Base-by-base conservation (phyloP, 2,888 invertebrate species). In the Drosophila tripunctata region DNA sequence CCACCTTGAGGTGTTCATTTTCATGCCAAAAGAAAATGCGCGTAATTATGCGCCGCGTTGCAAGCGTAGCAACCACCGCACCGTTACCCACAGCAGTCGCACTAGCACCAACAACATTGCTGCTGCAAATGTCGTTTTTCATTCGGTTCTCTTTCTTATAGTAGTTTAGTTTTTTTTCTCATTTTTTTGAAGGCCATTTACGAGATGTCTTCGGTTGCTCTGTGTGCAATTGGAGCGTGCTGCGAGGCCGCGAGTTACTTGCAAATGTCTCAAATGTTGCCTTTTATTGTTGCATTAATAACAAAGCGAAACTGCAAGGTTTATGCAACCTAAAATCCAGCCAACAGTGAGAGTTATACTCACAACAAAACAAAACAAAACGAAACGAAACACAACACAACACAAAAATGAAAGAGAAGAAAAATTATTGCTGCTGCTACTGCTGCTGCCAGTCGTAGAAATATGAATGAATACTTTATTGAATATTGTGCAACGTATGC, bases 1-100 rank as follows among this genome's bases (percentile, higher is more conserved):
- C 50, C 84, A 87, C 83, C 83, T 83, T 87, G 87, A 83, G 83
- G 83, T 83, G 87, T 87, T 84, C 78, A 78, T 87, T 83, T 83
- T 84, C 83, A 78, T 81, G 87, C 80, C 86, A 83, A 71, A 85
- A 63, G 86, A 81, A 81, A 81, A 81, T 72, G 85, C 85, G 87
- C 85, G 78, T 87, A 87, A 83, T 83, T 83, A 83, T 83, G 82
- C 81, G 44, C 54, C 56, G 56, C 33, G 33, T 40, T 56, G 48
- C 67, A 24, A 15, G 12, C 58, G 10, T 27, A 43, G 17, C 7
- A 55, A 44, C 8, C 35, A 17, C 19, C 27, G 27, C 50, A 36
- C 19, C 36, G 35, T 27, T 27, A 17, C 36, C 36, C 36, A 35
- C 24, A 12, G 27, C 27, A 17, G 35, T 27, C 35, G 66, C 12